Conservation (phyloP, 2,888 invertebrate genomes). For the Metellina segmentata region DNA sequence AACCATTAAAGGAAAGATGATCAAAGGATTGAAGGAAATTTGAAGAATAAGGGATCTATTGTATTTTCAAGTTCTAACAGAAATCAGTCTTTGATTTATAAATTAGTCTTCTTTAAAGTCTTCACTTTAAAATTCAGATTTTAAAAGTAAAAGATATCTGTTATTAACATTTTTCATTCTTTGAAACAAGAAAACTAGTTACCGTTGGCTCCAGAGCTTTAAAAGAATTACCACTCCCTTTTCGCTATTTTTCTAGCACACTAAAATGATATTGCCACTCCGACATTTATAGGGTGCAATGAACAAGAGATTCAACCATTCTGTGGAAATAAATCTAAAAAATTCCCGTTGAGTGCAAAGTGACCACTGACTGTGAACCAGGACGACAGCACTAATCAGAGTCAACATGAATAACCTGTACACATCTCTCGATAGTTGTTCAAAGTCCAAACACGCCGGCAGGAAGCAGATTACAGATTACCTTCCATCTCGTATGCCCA, state of each 20-base stretch:
- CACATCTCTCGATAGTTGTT: conserved; percentile 41
- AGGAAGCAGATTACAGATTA: conserved; percentile 44
- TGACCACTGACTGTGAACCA: background rate
- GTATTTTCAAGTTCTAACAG: too few species aligned
- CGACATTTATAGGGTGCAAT: background rate
- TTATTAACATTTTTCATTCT: too few species aligned
- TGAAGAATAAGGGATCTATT: too few species aligned
- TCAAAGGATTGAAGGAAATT: too few species aligned
- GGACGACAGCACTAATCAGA: background rate
- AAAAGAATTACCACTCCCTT: background rate
- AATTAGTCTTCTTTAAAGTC: too few species aligned
- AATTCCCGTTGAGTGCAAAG: background rate
- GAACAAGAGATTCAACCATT: background rate
- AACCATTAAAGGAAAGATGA: too few species aligned
- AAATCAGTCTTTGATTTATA: too few species aligned
- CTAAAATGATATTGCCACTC: background rate
- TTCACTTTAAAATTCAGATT: too few species aligned
- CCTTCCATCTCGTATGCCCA: conserved; percentile 21
- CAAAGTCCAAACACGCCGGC: conserved; percentile 60
- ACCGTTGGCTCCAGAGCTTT: background rate
- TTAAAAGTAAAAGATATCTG: too few species aligned
- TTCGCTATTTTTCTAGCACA: background rate
- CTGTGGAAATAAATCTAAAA: background rate
- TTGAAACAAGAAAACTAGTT: background rate
- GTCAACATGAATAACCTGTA: conserved; percentile 6